Evolutionary conservation across 2,113 vertebrate species (phyloP).

Genomic region (Sinocyclocheilus anophthalmus): DNA sequence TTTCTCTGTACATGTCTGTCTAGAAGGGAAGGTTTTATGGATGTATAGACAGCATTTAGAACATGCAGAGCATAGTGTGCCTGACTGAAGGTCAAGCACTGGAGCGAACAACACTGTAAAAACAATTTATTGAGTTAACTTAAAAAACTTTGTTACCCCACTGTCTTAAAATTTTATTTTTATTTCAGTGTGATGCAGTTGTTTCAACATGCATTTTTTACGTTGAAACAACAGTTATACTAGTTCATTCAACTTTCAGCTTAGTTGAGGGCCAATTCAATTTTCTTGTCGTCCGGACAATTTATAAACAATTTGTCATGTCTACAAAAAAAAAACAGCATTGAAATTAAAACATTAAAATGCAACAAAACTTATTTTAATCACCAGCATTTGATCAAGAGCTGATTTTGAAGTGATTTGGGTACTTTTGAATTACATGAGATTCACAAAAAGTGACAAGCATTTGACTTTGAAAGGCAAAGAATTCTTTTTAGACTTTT

Average conservation of each 20-base stretch:
- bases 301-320: no score
- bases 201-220: no score
- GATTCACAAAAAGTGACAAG: neutral
- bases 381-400: neutral
- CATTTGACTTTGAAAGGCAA: neutral
- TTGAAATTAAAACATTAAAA: neutral
- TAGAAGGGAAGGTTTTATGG: slow-evolving; percentile 2
- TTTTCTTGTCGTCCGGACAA: no score
- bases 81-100: slow-evolving; percentile 26
- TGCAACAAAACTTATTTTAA: neutral
- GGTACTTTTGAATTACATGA: neutral
- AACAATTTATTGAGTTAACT: no score
- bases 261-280: no score
- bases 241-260: no score
- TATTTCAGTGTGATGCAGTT: no score
- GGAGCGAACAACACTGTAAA: neutral
- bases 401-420: neutral
- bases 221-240: no score
- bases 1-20: slow-evolving; percentile 7
- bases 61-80: slow-evolving; percentile 4
- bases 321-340: neutral
- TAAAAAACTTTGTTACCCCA: no score
- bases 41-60: neutral
- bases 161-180: no score
- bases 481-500: neutral